These are phyloP conservation scores for Ahaetulla prasina DNA, from an alignment of 2,113 vertebrate species.

Conservation along the genomic window DNA sequence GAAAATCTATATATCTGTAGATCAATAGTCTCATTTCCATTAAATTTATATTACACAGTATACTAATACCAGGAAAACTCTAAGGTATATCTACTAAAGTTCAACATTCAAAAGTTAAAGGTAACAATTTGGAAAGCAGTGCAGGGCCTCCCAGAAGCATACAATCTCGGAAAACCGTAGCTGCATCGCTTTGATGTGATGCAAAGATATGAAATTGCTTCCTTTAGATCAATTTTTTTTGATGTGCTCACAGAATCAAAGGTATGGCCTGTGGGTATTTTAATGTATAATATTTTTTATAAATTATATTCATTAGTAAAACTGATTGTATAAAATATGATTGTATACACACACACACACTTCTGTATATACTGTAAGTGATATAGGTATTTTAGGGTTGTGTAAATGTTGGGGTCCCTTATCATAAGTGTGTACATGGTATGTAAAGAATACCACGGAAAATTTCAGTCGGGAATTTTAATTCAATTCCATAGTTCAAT, in stretches of 20 bases:
- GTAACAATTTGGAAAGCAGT: not conserved
- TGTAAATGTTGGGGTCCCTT: no score
- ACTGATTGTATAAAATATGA: not conserved
- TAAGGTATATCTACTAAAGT: not conserved
- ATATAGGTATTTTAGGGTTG: no score
- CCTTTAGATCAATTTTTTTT: not conserved
- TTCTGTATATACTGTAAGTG: no score
- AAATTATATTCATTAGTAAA: not conserved
- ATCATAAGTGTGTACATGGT: no score
- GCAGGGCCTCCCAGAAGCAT: not conserved
- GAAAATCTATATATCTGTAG: not conserved
- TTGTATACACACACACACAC: no score
- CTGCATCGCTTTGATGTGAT: not conserved
- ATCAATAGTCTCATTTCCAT: not conserved
- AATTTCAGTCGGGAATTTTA: not conserved
- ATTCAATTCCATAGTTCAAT: not conserved
- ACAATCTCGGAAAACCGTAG: not conserved
- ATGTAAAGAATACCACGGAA: no score
- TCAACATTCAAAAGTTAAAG: not conserved
- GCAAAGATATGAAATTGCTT: no score
- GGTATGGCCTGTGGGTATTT: not conserved
- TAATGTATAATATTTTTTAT: not conserved
- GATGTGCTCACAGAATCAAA: not conserved
- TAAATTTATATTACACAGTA: not conserved
- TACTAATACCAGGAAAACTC: not conserved